A percentile compares a stretch with the other conserved stretches of the same genome.
These are phyloP conservation scores for Hippocampus guttulatus DNA, from an alignment of 2,113 vertebrate genomes.

Conservation along the genomic window DNA sequence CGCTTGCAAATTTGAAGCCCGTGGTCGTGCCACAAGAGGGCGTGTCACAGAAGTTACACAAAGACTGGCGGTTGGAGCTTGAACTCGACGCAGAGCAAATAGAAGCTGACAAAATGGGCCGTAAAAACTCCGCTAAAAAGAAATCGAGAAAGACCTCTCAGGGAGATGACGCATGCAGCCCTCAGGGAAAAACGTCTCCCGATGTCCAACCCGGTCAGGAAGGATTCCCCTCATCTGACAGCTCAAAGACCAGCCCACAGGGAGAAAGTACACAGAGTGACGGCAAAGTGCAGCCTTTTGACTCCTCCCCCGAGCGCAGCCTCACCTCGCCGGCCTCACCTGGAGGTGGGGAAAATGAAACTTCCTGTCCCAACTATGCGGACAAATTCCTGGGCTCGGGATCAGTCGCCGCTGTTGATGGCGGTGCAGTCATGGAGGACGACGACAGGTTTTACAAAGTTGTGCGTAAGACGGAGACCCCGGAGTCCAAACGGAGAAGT, in stretches of 20 bases:
- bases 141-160: slow-evolving; percentile 54
- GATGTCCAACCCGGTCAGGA: slow-evolving; percentile 8
- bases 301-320: slow-evolving; percentile 43
- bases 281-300: slow-evolving; percentile 12
- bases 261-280: slow-evolving; percentile 36
- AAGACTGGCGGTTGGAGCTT: slow-evolving; percentile 27
- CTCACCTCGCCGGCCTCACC: slow-evolving; percentile 41
- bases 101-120: slow-evolving; percentile 57
- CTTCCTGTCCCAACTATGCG: slow-evolving; percentile 27
- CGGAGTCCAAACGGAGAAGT: slow-evolving; percentile 69
- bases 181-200: slow-evolving; percentile 29
- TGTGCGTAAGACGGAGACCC: slow-evolving; percentile 64
- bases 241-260: slow-evolving; percentile 20
- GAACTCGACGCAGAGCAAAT: slow-evolving; percentile 33
- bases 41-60: slow-evolving; percentile 39
- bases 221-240: slow-evolving; percentile 29
- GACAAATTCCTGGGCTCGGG: slow-evolving; percentile 26
- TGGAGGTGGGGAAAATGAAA: slow-evolving; percentile 28
- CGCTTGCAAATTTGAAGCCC: slow-evolving; percentile 18
- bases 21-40: slow-evolving; percentile 25
- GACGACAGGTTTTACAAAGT: slow-evolving; percentile 45
- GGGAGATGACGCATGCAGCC: slow-evolving; percentile 38
- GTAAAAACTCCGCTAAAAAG: slow-evolving; percentile 55
- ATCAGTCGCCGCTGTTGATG: slow-evolving; percentile 2
- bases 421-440: slow-evolving; percentile 39